Percentiles rank a stretch among this genome's conserved stretches.
phyloP scores from a whole-genome alignment of 1,140 invertebrate species.

The Steinernema khuongi region DNA sequence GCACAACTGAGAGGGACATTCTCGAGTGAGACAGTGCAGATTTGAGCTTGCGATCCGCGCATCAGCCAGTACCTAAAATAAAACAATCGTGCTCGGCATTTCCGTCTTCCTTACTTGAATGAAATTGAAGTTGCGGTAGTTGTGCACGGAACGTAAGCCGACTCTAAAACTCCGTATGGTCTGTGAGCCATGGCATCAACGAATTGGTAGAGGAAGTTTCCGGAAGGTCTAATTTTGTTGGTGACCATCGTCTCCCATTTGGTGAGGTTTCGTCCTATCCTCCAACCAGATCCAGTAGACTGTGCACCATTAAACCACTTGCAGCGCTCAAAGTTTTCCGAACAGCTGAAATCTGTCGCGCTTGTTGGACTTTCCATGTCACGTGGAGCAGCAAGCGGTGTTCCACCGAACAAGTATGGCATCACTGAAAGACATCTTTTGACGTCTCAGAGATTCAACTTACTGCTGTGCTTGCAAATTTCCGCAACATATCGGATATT shows the following conservation, averaged over 20 bases:
- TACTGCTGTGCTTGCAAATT: conserved; percentile 34
- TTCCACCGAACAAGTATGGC: neutral
- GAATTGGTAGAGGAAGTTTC: conserved; percentile 29
- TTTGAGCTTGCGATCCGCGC: conserved; percentile 34
- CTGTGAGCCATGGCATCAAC: conserved; percentile 33
- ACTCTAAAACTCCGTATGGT: conserved; percentile 28
- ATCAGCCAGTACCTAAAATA: conserved; percentile 39
- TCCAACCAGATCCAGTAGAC: neutral
- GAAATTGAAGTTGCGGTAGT: conserved; percentile 26
- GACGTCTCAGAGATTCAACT: conserved; percentile 19
- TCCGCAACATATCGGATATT: conserved; percentile 34
- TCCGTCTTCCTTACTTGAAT: conserved; percentile 21
- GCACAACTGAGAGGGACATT: conserved; percentile 33
- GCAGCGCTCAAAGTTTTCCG: neutral
- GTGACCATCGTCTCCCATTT: neutral
- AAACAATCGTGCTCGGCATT: neutral
- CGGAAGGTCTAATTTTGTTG: conserved; percentile 17
- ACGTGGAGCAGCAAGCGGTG: neutral
- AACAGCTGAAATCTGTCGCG: neutral
- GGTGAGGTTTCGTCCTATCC: neutral
- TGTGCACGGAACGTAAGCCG: conserved; percentile 36
- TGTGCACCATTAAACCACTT: neutral
- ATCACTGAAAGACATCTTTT: neutral
- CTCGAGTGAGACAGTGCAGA: conserved; percentile 35
- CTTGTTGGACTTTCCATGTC: neutral